Evolutionary conservation across 2,113 vertebrate genomes (phyloP), one percentile per base, ranked within the genome.

Genomic region (Dasyurus viverrinus): DNA sequence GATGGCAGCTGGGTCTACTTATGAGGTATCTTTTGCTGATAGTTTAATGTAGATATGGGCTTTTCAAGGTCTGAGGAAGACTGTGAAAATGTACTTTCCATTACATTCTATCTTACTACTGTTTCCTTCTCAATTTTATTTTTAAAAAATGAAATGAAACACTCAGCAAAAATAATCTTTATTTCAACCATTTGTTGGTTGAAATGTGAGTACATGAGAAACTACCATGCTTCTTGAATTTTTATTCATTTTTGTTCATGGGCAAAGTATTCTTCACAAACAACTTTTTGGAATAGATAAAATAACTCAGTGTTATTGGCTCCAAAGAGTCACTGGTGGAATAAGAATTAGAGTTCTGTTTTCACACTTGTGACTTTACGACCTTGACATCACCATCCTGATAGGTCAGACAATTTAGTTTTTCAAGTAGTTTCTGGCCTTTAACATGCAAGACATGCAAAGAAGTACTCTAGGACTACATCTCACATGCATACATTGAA

Each of bases 401-500:
- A 92, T 25, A 42, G 54, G 54, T 68, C 48, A 54, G 90, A 91
- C 42, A 52, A 92, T 96, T 96, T 11, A 89, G 9, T 57, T 48
- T 94, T 94, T 95, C 90, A 97, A 89, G 23, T 76, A n/a, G 27
- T n/a, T 19, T 76, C 60, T n/a, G 54, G 76, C 89, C 24, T 92
- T 93, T 27, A 96, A 94, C 97, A 98, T 98, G 98, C 98, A 97
- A 25, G 92, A 96, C 92, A 96, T 97, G 96, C 96, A 98, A 93
- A 97, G 92, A 94, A 94, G 92, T 60, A 96, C 53, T 96, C 96
- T 50, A 98, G 92, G 90, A 60, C 94, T 92, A 97, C 89, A 97
- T 68, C 53, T 94, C 90, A 95, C 97, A 97, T 98, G 98, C 98
- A 98, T 97, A 94, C 97, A 97, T 1, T 98, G 93, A 98, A 97